Conservation (phyloP, 2,888 invertebrate species). For the Alviniconcha strummeri region DNA sequence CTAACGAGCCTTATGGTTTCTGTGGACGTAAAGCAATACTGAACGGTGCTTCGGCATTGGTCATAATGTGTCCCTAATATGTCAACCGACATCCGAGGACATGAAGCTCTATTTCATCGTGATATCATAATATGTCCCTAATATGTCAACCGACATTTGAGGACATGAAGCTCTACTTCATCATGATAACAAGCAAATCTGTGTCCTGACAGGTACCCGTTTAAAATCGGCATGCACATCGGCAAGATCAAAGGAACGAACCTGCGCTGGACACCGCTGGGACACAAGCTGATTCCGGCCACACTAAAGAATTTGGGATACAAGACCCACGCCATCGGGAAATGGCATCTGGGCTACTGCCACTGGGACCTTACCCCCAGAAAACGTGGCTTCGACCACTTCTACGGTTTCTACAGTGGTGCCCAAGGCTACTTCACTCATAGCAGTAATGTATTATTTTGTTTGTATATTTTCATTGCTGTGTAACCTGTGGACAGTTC, state of each 20-base stretch:
- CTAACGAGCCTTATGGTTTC: too few relatives aligned
- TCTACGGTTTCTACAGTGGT: constrained; percentile 1
- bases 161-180: neutral
- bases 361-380: constrained; percentile 12
- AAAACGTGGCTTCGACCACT: neutral
- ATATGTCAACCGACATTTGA: too few relatives aligned
- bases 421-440: constrained; percentile 6
- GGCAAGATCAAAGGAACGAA: constrained; percentile 15
- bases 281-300: neutral
- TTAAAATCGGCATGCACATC: constrained; percentile 16
- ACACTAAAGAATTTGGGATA: constrained; percentile 19
- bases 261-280: neutral
- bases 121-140: neutral
- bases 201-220: constrained; percentile 1
- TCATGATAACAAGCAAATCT: neutral
- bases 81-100: too few relatives aligned
- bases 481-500: too few relatives aligned
- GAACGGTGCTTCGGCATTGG: too few relatives aligned
- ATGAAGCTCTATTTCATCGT: neutral
- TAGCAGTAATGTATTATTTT: too few relatives aligned
- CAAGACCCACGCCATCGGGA: constrained; percentile 11
- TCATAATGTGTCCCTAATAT: too few relatives aligned
- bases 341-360: constrained; percentile 28
- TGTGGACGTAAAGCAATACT: too few relatives aligned
- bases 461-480: too few relatives aligned